These are phyloP conservation scores for Epinotia ramella DNA, from an alignment of 2,888 invertebrate species.

Conservation along the genomic window DNA sequence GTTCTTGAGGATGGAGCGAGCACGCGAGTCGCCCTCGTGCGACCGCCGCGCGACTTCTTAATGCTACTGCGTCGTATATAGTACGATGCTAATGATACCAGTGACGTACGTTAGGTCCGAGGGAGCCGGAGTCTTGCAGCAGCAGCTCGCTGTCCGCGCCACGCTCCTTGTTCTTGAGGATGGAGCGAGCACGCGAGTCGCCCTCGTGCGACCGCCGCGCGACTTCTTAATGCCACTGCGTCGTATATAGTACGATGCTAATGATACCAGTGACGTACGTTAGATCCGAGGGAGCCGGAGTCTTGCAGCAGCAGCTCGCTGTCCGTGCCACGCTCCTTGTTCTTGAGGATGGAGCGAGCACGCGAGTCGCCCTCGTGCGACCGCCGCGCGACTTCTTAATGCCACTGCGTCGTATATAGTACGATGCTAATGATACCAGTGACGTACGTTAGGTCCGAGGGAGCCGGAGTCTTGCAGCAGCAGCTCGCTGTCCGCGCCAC, in stretches of 20 bases:
- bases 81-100: not conserved
- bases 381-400: constrained; percentile 77
- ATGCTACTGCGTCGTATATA: constrained; percentile 46
- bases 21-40: constrained; percentile 75
- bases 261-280: constrained; percentile 62
- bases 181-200: constrained; percentile 80
- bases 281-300: constrained; percentile 79
- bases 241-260: not conserved
- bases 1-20: constrained; percentile 82
- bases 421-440: not conserved
- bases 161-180: constrained; percentile 83
- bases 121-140: constrained; percentile 79
- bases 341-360: constrained; percentile 82
- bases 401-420: no score
- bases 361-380: constrained; percentile 76
- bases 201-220: constrained; percentile 71
- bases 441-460: constrained; percentile 77
- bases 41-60: constrained; percentile 77
- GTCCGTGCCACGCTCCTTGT: constrained; percentile 84
- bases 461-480: constrained; percentile 81
- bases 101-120: constrained; percentile 78
- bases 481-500: constrained; percentile 83
- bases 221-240: constrained; percentile 56
- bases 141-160: constrained; percentile 84
- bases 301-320: constrained; percentile 82